Conservation (phyloP, 2,888 invertebrate species). For the Mimumesa dahlbomi region DNA sequence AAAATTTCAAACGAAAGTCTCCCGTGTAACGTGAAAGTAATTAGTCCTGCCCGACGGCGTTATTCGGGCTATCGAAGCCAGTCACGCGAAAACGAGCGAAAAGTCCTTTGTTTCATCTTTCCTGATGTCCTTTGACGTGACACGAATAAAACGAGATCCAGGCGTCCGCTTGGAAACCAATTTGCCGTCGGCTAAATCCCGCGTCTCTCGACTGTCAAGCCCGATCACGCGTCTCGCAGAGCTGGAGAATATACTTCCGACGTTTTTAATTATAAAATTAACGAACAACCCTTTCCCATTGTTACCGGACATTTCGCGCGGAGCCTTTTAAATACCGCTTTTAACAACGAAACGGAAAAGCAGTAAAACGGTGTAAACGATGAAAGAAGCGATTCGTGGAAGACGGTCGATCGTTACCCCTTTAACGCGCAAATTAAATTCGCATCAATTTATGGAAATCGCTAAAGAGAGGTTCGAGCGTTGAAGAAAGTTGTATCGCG, state of each 20-base stretch:
- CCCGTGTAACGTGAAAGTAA: conserved; percentile 19
- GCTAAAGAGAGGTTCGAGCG: too few relatives aligned
- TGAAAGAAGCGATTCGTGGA: too few relatives aligned
- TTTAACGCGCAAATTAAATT: too few relatives aligned
- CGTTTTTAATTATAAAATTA: conserved; percentile 5
- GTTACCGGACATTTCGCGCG: too few relatives aligned
- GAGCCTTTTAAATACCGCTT: too few relatives aligned
- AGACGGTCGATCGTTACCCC: too few relatives aligned
- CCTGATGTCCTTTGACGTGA: conserved; percentile 19
- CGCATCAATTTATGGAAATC: too few relatives aligned
- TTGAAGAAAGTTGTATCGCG: too few relatives aligned
- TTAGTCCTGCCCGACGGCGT: conserved; percentile 11
- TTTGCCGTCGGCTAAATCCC: conserved; percentile 22
- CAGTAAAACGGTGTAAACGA: too few relatives aligned
- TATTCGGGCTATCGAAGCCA: conserved; percentile 19
- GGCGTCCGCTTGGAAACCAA: conserved; percentile 23
- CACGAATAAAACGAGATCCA: conserved; percentile 27
- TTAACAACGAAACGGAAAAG: too few relatives aligned
- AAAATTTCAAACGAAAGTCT: neutral
- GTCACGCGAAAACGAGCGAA: conserved; percentile 18
- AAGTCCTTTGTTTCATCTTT: conserved; percentile 32
- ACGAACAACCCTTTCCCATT: too few relatives aligned
- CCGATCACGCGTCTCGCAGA: conserved; percentile 15
- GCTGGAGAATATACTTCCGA: conserved; percentile 6
- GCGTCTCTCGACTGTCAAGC: conserved; percentile 2